These are phyloP conservation scores for Dromas ardeola DNA, from an alignment of 2,113 vertebrate genomes.

Conservation along the genomic window DNA sequence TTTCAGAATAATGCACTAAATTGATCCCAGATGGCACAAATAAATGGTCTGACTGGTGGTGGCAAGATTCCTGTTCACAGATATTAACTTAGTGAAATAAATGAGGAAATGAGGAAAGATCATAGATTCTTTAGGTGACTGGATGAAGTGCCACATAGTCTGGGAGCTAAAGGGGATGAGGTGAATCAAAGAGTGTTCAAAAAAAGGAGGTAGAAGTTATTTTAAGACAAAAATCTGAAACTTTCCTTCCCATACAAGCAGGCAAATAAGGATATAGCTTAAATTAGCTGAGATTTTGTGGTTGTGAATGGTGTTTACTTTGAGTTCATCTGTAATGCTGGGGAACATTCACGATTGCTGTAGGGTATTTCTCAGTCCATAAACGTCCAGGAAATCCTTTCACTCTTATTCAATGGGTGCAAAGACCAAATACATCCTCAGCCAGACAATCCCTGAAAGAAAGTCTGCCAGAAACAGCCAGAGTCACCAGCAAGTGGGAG, in stretches of 20 bases:
- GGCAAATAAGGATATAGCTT: not conserved
- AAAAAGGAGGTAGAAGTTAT: not conserved
- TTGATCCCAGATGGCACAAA: not conserved
- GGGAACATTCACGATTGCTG: not conserved
- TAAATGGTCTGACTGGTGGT: not conserved
- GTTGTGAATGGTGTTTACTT: not conserved
- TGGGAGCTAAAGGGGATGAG: not conserved
- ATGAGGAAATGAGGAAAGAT: not conserved
- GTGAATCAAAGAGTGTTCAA: not conserved
- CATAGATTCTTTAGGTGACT: not conserved
- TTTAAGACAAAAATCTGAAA: not conserved
- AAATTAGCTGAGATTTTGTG: not conserved
- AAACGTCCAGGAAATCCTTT: not conserved
- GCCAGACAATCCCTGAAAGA: not conserved
- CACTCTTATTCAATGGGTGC: not conserved
- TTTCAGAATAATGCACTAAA: not conserved
- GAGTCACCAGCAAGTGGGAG: not conserved
- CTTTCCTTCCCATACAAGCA: not conserved
- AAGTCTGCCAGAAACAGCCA: not conserved
- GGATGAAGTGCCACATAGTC: not conserved
- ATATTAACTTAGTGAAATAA: not conserved
- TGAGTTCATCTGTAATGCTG: not conserved
- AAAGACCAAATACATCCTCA: not conserved
- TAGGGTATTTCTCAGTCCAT: not conserved
- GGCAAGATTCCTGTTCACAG: not conserved